These are phyloP conservation scores for Neolamprologus brichardi DNA, from an alignment of 2,113 vertebrate species.

Conservation along the genomic window DNA sequence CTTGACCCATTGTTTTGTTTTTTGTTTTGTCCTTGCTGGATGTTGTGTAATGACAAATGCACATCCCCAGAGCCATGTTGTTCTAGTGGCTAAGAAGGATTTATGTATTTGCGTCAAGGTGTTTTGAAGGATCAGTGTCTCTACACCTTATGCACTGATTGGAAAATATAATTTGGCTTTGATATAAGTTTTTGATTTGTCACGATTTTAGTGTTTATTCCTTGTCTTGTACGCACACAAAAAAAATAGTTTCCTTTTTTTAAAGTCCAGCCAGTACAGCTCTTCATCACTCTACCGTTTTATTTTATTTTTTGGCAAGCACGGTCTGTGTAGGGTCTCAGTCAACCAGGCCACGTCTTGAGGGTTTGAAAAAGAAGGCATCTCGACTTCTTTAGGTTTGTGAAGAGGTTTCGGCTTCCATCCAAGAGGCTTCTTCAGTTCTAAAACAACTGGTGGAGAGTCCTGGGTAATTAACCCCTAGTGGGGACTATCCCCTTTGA, in stretches of 20 bases:
- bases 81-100: background rate
- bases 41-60: background rate
- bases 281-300: background rate
- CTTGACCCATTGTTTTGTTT: background rate
- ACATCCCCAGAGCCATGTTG: background rate
- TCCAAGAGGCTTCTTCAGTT: background rate
- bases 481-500: background rate
- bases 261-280: background rate
- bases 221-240: background rate
- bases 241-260: background rate
- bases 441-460: background rate
- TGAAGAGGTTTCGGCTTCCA: background rate
- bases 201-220: background rate
- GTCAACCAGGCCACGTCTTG: background rate
- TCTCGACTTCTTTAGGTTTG: background rate
- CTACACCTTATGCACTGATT: background rate
- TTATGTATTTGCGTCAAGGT: background rate
- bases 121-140: background rate
- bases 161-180: background rate
- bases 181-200: background rate
- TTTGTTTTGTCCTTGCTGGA: background rate
- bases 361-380: background rate
- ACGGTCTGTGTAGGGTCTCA: background rate
- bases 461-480: background rate
- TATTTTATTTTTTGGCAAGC: background rate